Conservation (phyloP, 2,113 vertebrate genomes). For the Todiramphus chloris region DNA sequence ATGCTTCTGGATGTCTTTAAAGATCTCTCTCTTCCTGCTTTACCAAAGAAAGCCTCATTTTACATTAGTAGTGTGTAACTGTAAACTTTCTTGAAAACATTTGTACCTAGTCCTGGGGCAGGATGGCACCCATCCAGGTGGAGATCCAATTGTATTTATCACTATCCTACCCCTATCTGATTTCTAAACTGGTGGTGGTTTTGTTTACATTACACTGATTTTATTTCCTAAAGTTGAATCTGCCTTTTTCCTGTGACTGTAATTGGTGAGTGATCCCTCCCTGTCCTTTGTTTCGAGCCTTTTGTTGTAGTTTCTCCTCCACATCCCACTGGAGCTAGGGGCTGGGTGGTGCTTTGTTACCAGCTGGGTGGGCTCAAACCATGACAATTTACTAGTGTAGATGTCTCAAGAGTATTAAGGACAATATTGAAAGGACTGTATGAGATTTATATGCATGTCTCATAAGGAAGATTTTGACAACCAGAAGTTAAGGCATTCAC, state of each 20-base stretch:
- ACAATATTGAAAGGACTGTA: background rate
- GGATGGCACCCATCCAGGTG: background rate
- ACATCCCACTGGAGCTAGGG: too few relatives aligned
- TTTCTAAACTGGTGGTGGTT: background rate
- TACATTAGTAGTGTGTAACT: background rate
- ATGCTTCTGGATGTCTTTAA: background rate
- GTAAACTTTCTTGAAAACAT: background rate
- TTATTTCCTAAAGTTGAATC: background rate
- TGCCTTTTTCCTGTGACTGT: background rate
- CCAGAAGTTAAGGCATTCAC: background rate
- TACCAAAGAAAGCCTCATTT: background rate
- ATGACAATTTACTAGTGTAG: background rate
- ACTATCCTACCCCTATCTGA: background rate
- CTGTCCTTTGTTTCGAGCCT: background rate
- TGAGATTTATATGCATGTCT: background rate
- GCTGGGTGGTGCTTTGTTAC: background rate
- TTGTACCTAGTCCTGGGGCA: background rate
- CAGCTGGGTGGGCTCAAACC: background rate
- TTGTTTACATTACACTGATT: background rate
- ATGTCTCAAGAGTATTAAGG: background rate
- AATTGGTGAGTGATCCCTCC: background rate
- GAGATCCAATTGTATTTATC: background rate
- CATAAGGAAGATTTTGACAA: background rate
- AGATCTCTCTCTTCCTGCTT: background rate
- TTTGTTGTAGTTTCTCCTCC: too few relatives aligned